phyloP scores from a whole-genome alignment of 2,113 vertebrate species.

The Dipodomys ordii region DNA sequence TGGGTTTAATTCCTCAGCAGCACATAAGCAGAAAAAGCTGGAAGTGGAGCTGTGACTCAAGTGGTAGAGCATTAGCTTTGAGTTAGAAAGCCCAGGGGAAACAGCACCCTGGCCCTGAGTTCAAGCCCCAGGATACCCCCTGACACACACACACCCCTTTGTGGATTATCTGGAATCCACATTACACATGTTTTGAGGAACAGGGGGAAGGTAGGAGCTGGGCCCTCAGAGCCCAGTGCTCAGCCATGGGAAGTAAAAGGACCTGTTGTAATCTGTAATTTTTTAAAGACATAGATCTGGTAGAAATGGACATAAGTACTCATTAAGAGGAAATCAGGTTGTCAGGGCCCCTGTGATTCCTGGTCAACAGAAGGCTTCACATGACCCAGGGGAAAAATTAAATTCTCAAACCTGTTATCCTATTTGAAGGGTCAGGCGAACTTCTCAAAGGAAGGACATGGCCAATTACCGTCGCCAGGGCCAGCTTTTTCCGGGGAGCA shows the following conservation, averaged over 20 bases:
- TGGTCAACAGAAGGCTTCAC: not conserved
- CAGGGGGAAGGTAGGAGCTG: rapidly evolving
- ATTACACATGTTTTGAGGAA: rapidly evolving
- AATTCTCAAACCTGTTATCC: conserved; percentile 72
- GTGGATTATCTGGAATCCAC: not conserved
- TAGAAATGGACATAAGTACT: not conserved
- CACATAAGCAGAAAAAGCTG: too few relatives aligned
- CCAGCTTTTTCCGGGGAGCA: conserved; percentile 21
- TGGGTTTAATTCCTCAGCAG: too few relatives aligned
- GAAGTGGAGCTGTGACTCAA: too few relatives aligned
- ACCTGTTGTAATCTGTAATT: not conserved
- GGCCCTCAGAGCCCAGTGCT: rapidly evolving
- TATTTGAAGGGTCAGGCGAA: conserved; percentile 67
- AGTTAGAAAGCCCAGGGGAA: too few relatives aligned
- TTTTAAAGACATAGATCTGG: not conserved
- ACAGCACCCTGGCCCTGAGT: too few relatives aligned
- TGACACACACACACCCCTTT: too few relatives aligned
- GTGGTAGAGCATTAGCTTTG: too few relatives aligned
- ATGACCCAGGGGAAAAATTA: conserved; percentile 49
- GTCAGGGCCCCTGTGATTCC: not conserved
- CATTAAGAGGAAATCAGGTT: not conserved
- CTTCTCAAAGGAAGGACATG: conserved; percentile 63
- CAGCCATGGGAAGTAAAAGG: not conserved
- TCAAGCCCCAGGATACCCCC: too few relatives aligned
- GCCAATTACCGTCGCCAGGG: conserved; percentile 60